Base-by-base conservation (phyloP, 2,113 vertebrate species). In the Ictidomys tridecemlineatus region DNA sequence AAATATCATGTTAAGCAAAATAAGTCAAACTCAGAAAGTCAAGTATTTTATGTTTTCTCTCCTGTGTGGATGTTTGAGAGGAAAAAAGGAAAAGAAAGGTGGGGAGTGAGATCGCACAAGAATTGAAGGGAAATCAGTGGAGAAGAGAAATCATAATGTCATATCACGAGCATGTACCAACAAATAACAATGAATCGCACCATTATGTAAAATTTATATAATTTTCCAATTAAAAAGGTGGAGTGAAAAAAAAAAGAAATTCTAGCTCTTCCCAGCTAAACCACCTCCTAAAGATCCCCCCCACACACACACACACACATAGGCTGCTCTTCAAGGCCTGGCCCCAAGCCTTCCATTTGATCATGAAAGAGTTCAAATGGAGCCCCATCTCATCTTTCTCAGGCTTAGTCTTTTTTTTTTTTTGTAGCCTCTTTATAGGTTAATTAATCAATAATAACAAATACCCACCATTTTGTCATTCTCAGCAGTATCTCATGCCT, bases 401-500 rank as follows among this genome's bases (percentile, higher is more conserved):
- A 89, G 96, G 94, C 92, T 53, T 65, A 93, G 67, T 95, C 93
- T 76, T 96, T 96, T 97, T 84, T 97, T 76, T 96, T 96, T 97
- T 84, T 97, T 77, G 53, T 77, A 96, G 86, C 93, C 92, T 98
- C 96, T 97, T 98, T 98, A 93, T 93, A 98, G 58, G 14, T 80
- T 89, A 97, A 94, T 97, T 96, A 96, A 96, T 97, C 92, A 97
- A 96, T 92, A 98, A 90, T 79, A 92, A 95, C 56, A 85, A 85
- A 18, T 97, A 97, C 77, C n/a, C 97, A 97, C 88, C 72, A 42
- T 90, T 97, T 97, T 96, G 42, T 95, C 97, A 63, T 74, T 91
- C 86, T 91, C 84, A 48, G 89, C 95, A 96, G 95, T 30, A 88
- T 37, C 45, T 56, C 45, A 58, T 45, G 95, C 67, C 88, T 97